Evolutionary conservation across 1,140 invertebrate species (phyloP).

Genomic region (Drosophila lacertosa): DNA sequence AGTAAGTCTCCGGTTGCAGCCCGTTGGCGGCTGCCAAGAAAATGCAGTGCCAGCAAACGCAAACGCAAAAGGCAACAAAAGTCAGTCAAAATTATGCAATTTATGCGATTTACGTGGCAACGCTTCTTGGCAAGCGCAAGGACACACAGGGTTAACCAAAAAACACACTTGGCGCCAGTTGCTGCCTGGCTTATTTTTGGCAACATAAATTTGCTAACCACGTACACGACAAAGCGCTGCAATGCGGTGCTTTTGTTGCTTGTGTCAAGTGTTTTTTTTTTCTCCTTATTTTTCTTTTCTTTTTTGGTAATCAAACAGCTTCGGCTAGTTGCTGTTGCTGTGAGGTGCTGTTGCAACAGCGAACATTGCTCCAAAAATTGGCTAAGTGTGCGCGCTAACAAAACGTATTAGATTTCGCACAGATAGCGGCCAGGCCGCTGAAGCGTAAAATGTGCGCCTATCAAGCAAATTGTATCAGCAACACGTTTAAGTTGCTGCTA

Average conservation of each 20-base stretch:
- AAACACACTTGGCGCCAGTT: slow-evolving; percentile 76
- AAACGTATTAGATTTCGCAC: slow-evolving; percentile 80
- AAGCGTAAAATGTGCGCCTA: slow-evolving; percentile 80
- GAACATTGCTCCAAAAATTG: slow-evolving; percentile 46
- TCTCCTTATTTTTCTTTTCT: slow-evolving; percentile 40
- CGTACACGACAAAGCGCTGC: slow-evolving; percentile 72
- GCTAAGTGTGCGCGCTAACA: slow-evolving; percentile 61
- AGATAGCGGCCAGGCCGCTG: slow-evolving; percentile 65
- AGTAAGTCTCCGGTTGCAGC: slow-evolving; percentile 5
- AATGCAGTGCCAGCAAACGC: slow-evolving; percentile 58
- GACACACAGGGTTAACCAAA: slow-evolving; percentile 65
- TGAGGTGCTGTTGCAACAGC: slow-evolving; percentile 18
- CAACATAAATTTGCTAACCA: slow-evolving; percentile 77
- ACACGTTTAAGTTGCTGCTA: slow-evolving; percentile 64
- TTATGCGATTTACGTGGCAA: slow-evolving; percentile 76
- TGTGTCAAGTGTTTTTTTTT: slow-evolving; percentile 56
- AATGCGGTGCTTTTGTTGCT: slow-evolving; percentile 74
- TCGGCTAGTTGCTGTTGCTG: not conserved
- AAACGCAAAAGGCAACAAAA: slow-evolving; percentile 70
- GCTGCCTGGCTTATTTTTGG: slow-evolving; percentile 44
- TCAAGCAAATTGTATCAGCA: slow-evolving; percentile 82
- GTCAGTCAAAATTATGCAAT: slow-evolving; percentile 83
- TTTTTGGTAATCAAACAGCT: slow-evolving; percentile 42
- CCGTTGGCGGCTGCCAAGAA: slow-evolving; percentile 43
- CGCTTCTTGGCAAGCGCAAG: slow-evolving; percentile 51